Base-by-base conservation (phyloP, 1,140 invertebrate genomes). In the Nasonia vitripennis region DNA sequence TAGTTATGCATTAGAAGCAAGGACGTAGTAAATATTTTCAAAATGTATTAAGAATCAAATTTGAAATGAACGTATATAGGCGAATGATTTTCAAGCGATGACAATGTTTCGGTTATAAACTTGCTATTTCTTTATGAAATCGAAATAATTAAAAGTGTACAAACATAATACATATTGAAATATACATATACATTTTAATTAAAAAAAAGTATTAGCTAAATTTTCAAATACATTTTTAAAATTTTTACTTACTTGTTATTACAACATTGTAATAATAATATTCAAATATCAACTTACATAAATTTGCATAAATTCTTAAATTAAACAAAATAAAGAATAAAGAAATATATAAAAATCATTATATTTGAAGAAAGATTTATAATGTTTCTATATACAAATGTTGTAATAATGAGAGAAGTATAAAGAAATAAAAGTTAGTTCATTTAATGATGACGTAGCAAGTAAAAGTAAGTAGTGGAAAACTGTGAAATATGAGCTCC, bases 11-110 rank as follows among this genome's bases (percentile, higher is more conserved):
- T 67, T 80, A 31, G 17, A 77, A 55, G 27, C 14, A 51, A 81
- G 10, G 70, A 86, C 51, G 67, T 37, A 78, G 55, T 78, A 78
- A 68, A 81, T 78, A 83, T 86, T 86, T 86, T 81, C 23, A 86
- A 86, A 70, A 68, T 77, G 27, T 62, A 83, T 62, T 75, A 80
- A 81, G 68, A 77, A 74, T 81, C 79, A 81, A 80, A 75, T 78
- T 70, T 78, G 48, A 73, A 84, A 81, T 31, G 48, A 62, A 9
- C 48, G 2, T 51, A n/a, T 77, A 27, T 70, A 83, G 17, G 17
- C n/a, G 45, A 62, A 75, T 17, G 7, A 71, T 37, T 73, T 37
- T 41, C 6, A 11, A 84, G 75, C 81, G 73, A 83, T 83, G 81
- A 83, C 81, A 84, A 84, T 84, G 74, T 84, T 84, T 78, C 41